Conservation (phyloP, 2,888 invertebrate genomes). For the Acleris emargana region DNA sequence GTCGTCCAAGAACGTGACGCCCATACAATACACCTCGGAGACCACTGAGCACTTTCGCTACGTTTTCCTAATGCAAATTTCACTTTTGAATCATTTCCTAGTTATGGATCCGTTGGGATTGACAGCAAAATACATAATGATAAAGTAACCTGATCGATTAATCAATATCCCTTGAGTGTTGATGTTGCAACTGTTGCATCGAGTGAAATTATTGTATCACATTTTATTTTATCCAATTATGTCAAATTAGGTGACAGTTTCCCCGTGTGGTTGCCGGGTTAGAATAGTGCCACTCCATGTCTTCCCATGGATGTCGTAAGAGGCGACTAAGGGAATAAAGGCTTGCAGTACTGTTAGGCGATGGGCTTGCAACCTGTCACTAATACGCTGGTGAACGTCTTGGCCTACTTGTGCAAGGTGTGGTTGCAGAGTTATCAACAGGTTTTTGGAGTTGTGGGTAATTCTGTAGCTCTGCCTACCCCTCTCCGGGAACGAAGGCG, state of each 20-base stretch:
- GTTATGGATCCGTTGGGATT: constrained; percentile 47
- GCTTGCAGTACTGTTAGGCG: too few relatives aligned
- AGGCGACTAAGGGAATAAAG: too few relatives aligned
- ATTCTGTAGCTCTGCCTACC: too few relatives aligned
- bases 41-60: constrained; percentile 74
- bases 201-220: constrained; percentile 35
- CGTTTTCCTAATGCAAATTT: constrained; percentile 74
- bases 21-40: constrained; percentile 70
- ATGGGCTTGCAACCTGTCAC: too few relatives aligned
- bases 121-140: constrained; percentile 42
- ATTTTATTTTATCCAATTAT: background rate
- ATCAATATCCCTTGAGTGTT: constrained; percentile 45
- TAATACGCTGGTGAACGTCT: too few relatives aligned
- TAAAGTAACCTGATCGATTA: constrained; percentile 42
- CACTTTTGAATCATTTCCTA: constrained; percentile 70
- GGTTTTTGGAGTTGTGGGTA: too few relatives aligned
- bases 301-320: too few relatives aligned
- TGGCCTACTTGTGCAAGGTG: too few relatives aligned
- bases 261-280: too few relatives aligned
- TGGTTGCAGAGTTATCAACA: too few relatives aligned
- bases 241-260: background rate
- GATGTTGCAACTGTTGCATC: constrained; percentile 53
- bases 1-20: constrained; percentile 67
- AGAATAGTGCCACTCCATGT: too few relatives aligned
- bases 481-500: too few relatives aligned